Evolutionary conservation across 2,797 vertebrate genomes (phyloP), one percentile per base, ranked within the genome.

Genomic region (Hemibagrus guttatus): DNA sequence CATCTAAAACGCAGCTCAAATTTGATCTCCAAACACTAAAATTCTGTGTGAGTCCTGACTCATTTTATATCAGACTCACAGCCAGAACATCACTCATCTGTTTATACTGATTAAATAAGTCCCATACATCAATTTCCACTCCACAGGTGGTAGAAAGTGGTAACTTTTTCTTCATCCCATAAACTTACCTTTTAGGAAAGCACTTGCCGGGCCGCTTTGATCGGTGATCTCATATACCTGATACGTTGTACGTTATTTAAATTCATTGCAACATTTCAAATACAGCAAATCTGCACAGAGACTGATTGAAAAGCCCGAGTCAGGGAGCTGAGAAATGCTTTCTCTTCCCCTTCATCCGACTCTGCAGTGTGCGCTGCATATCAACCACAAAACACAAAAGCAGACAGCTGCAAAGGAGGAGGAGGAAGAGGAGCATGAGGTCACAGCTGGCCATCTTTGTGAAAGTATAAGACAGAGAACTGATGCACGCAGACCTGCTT

Each of bases 341-440:
- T 54, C 39, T 63, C 26, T 63, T n/a, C 9, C 4, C 5, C 21
- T 21, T 14, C 31, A 59, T 42, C 58, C 46, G 35, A 23, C 56
- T 81, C 23, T 39, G 28, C 12, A 8, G 56, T 46, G 78, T 81
- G 78, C 28, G 78, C 78, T 63, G 35, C 39, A 81, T 63, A 64
- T 81, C 23, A 46, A 81, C 28, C 79, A 49, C 58, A 17, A 81
- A 63, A 81, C 17, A 64, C 79, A 81, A 64, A 81, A 76, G 72
- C 49, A 19, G 16, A 54, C 23, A 23, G 75, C 9, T 0, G 1
- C 54, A 58, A 31, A 79, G 9, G 12, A 74, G n/a, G 46, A 76
- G 23, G 68, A 39, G 68, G 23, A n/a, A 8, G 71, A 26, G 26
- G 17, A 52, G 19, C 4, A 23, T 11, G 35, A 81, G 58, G 58